phyloP scores from a whole-genome alignment of 2,113 vertebrate genomes.

The Sinosuthora webbiana region DNA sequence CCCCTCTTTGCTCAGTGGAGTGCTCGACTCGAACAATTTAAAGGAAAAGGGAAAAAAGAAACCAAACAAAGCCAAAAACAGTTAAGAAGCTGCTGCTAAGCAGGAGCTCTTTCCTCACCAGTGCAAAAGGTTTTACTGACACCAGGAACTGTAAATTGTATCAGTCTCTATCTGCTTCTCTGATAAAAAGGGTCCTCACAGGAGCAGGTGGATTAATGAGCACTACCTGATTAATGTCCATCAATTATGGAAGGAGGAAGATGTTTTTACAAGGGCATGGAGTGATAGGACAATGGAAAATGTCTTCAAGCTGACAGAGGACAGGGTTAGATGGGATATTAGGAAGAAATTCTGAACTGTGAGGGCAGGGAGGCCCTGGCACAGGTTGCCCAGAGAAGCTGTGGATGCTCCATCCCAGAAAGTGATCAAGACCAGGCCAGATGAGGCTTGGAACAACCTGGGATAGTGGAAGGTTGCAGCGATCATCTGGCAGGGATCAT shows the following conservation, averaged over 20 bases:
- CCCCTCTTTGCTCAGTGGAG: not conserved
- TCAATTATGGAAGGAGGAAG: not conserved
- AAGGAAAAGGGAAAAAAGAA: not conserved
- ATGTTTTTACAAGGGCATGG: not conserved
- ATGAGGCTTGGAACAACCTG: not conserved
- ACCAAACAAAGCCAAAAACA: not conserved
- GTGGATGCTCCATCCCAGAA: not conserved
- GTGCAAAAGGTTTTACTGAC: not conserved
- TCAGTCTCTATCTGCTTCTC: not conserved
- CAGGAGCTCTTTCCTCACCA: not conserved
- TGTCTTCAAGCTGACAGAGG: not conserved
- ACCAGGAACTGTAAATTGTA: not conserved
- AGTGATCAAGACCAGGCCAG: not conserved
- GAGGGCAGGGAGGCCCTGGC: accelerated
- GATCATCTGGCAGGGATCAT: not conserved
- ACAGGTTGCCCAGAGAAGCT: not conserved
- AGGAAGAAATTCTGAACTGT: not conserved
- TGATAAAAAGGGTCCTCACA: not conserved
- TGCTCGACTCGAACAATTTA: not conserved
- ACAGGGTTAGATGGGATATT: too few species aligned
- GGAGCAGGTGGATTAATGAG: not conserved
- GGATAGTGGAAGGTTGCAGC: not conserved
- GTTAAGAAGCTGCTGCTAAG: not conserved
- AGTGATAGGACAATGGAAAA: not conserved
- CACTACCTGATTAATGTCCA: not conserved